These are phyloP conservation scores for Hirtodrosophila duncani DNA, from an alignment of 2,888 invertebrate species.

Conservation along the genomic window DNA sequence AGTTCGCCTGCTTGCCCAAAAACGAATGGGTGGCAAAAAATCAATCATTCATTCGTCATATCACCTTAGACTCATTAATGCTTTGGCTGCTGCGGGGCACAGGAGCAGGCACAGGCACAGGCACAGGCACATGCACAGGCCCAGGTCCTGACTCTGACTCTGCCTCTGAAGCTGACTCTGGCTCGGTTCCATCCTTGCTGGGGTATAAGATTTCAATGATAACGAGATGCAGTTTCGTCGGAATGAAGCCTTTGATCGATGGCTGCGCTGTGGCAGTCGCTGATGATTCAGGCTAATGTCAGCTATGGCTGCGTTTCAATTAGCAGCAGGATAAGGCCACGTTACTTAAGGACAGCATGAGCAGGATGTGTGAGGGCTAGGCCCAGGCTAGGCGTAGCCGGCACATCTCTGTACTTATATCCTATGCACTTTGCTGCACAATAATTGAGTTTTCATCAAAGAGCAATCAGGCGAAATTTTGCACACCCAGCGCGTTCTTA, in stretches of 20 bases:
- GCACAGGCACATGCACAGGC: slow-evolving; percentile 1
- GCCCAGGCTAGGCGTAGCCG: slow-evolving; percentile 2
- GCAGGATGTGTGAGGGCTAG: slow-evolving; percentile 12
- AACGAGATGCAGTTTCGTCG: slow-evolving; percentile 42
- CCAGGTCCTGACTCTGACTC: not conserved
- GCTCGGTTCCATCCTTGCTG: too few species aligned
- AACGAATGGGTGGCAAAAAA: slow-evolving; percentile 29
- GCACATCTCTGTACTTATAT: not conserved
- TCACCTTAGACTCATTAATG: slow-evolving; percentile 69
- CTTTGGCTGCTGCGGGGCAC: slow-evolving; percentile 4
- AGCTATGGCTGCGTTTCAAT: slow-evolving; percentile 63
- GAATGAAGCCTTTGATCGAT: slow-evolving; percentile 62
- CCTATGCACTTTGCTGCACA: not conserved
- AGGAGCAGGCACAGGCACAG: slow-evolving; percentile 22
- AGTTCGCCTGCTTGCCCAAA: too few species aligned
- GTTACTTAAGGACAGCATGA: slow-evolving; percentile 44
- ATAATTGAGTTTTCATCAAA: slow-evolving; percentile 74
- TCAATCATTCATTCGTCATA: slow-evolving; percentile 72
- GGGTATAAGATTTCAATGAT: too few species aligned
- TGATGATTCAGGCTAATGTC: slow-evolving; percentile 57
- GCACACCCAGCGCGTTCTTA: slow-evolving; percentile 71
- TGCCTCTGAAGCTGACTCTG: too few species aligned
- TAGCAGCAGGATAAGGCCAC: slow-evolving; percentile 31
- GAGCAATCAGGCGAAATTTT: slow-evolving; percentile 72
- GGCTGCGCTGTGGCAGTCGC: slow-evolving; percentile 32